These are phyloP conservation scores for Perithous albicinctus DNA, from an alignment of 2,888 invertebrate genomes.

Conservation along the genomic window DNA sequence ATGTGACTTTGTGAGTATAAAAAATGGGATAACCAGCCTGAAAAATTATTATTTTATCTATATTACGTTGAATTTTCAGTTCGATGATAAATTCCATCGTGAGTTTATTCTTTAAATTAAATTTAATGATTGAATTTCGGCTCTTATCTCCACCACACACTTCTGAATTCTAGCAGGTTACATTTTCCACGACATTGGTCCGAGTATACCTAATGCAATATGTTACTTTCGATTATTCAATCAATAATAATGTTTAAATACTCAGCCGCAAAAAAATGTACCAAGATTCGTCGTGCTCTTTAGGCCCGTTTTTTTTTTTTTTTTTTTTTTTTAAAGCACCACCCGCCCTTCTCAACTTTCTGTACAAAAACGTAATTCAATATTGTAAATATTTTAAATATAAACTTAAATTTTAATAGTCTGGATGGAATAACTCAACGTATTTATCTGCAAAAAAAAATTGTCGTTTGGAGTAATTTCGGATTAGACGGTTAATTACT, in stretches of 20 bases:
- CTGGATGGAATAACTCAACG: conserved; percentile 8
- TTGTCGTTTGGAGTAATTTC: not conserved
- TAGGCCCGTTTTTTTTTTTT: not conserved
- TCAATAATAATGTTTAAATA: not conserved
- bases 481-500: not conserved
- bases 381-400: not conserved
- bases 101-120: no score
- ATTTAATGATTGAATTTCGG: no score
- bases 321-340: no score
- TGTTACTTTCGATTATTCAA: conserved; percentile 9
- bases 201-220: not conserved
- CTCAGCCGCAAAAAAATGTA: not conserved
- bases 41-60: no score
- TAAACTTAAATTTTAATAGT: not conserved
- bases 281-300: not conserved
- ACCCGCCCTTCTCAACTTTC: not conserved
- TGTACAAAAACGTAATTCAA: not conserved
- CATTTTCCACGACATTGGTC: not conserved
- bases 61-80: no score
- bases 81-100: no score
- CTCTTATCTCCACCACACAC: no score
- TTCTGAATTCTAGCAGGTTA: no score
- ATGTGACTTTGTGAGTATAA: no score
- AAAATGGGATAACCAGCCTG: no score
- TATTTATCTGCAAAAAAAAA: no score